Percentiles rank a stretch among this genome's conserved stretches.
Evolutionary conservation across 1,140 invertebrate species (phyloP).

Genomic region (Drosophila ogumai): DNA sequence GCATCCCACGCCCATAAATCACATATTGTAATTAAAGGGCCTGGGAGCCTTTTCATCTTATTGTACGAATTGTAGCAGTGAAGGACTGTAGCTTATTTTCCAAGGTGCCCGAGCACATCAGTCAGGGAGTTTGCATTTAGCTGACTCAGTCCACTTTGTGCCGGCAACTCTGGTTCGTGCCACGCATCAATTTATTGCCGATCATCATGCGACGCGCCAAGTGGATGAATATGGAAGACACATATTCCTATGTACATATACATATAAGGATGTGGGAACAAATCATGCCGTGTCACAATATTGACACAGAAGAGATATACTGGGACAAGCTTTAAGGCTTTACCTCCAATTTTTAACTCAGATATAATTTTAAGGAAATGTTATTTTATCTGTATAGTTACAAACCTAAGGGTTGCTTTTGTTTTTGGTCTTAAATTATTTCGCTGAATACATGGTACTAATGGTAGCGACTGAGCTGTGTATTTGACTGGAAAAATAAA

Average conservation of each 20-base stretch:
- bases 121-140: conserved; percentile 62
- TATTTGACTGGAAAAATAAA: conserved; percentile 13
- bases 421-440: background rate
- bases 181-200: conserved; percentile 70
- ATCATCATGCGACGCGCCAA: conserved; percentile 72
- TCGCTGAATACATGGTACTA: background rate
- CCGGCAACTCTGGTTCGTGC: conserved; percentile 22
- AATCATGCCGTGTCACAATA: conserved; percentile 74
- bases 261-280: conserved; percentile 32
- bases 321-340: background rate
- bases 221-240: conserved; percentile 16
- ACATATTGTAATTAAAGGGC: conserved; percentile 64
- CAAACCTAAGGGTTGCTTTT: background rate
- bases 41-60: conserved; percentile 13
- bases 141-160: conserved; percentile 59
- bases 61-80: conserved; percentile 44
- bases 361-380: no score
- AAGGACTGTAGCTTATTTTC: conserved; percentile 29
- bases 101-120: conserved; percentile 27
- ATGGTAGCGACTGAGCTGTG: background rate
- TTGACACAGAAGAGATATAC: conserved; percentile 59
- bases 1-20: conserved; percentile 60
- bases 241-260: background rate
- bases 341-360: background rate
- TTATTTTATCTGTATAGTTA: background rate